Conservation (phyloP, 2,888 invertebrate genomes). For the Pteria penguin region DNA sequence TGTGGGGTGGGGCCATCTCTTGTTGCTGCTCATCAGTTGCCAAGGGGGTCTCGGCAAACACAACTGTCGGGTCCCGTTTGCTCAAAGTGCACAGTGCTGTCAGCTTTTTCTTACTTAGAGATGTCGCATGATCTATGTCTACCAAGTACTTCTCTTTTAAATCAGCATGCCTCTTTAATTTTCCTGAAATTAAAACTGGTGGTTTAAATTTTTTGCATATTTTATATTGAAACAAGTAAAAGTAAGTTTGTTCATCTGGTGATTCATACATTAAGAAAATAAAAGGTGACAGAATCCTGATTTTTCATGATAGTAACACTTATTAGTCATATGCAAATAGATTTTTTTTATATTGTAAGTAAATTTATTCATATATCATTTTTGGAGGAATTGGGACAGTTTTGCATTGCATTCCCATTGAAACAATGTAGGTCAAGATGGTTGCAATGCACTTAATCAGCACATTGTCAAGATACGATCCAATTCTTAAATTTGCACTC, state of each 20-base stretch:
- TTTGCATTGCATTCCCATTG: background rate
- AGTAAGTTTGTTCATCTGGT: conserved; percentile 9
- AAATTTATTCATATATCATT: conserved; percentile 12
- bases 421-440: conserved; percentile 7
- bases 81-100: background rate
- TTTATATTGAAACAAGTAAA: conserved; percentile 4
- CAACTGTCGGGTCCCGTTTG: background rate
- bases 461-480: background rate
- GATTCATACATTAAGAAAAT: background rate
- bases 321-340: conserved; percentile 7
- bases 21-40: no score
- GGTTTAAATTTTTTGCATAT: conserved; percentile 7
- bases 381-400: background rate
- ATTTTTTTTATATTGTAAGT: no score
- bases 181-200: conserved; percentile 12
- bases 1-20: conserved; percentile 2
- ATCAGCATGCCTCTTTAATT: conserved; percentile 4
- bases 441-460: background rate
- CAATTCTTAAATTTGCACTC: background rate
- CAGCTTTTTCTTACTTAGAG: background rate
- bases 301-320: background rate
- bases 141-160: background rate
- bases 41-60: no score
- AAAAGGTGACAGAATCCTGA: background rate
- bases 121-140: background rate